These are phyloP conservation scores for Eulithis prunata DNA, from an alignment of 2,888 invertebrate species.

Conservation along the genomic window DNA sequence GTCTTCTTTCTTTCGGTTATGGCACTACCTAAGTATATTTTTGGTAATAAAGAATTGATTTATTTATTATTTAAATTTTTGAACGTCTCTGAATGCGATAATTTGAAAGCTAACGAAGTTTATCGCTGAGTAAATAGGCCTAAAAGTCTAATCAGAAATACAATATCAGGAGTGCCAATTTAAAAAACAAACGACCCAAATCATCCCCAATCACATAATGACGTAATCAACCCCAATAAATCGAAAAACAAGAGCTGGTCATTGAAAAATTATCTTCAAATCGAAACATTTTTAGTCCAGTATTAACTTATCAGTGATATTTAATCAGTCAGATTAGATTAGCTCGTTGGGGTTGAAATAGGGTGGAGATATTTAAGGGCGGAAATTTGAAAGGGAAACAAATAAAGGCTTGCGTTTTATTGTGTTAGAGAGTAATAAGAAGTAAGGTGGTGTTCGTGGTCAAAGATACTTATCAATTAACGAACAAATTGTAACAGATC, in stretches of 20 bases:
- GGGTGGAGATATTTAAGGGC: slow-evolving; percentile 44
- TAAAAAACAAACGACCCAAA: slow-evolving; percentile 13
- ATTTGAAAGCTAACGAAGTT: too few species aligned
- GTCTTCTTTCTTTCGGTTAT: too few species aligned
- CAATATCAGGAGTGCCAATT: slow-evolving; percentile 4
- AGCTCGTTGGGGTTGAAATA: slow-evolving; percentile 42
- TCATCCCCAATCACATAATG: slow-evolving; percentile 32
- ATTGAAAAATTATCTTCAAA: slow-evolving; percentile 40
- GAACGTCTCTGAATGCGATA: too few species aligned
- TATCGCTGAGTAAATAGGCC: too few species aligned
- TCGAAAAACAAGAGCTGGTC: slow-evolving; percentile 27
- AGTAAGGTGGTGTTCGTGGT: too few species aligned
- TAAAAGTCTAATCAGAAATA: slow-evolving; percentile 1
- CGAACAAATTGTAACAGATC: too few species aligned
- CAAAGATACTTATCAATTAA: too few species aligned
- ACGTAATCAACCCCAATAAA: slow-evolving; percentile 33
- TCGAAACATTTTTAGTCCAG: slow-evolving; percentile 35
- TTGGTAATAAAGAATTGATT: too few species aligned
- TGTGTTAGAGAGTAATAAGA: slow-evolving; percentile 27
- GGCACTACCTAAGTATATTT: too few species aligned
- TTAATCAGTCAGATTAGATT: slow-evolving; percentile 45
- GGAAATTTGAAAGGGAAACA: slow-evolving; percentile 47
- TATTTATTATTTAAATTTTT: too few species aligned
- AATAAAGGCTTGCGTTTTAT: slow-evolving; percentile 43
- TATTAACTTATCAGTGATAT: slow-evolving; percentile 43